A percentile compares a stretch with the other conserved stretches of the same genome.
These are phyloP conservation scores for Drosophila aldrichi DNA, from an alignment of 2,888 invertebrate species.

Conservation along the genomic window DNA sequence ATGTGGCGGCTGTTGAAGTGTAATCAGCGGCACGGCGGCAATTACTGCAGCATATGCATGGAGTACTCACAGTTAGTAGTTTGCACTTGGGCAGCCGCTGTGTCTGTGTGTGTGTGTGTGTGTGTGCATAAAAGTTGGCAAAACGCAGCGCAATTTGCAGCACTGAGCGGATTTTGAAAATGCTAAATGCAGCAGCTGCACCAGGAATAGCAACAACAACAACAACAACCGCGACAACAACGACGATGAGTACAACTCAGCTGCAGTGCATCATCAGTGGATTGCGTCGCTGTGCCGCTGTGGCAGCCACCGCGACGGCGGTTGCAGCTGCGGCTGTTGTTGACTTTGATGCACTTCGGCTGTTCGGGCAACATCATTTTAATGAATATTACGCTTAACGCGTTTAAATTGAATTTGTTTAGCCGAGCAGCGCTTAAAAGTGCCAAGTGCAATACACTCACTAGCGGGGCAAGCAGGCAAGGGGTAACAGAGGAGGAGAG, in stretches of 20 bases:
- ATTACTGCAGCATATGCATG: slow-evolving; percentile 72
- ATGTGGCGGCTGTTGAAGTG: slow-evolving; percentile 74
- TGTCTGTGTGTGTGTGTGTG: slow-evolving; percentile 30
- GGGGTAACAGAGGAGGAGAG: neutral
- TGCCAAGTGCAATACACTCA: no score
- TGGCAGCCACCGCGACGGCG: slow-evolving; percentile 28
- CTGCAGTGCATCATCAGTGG: slow-evolving; percentile 62
- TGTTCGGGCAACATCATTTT: slow-evolving; percentile 60
- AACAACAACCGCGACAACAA: slow-evolving; percentile 10
- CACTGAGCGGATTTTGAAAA: slow-evolving; percentile 73
- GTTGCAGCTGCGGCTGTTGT: slow-evolving; percentile 42
- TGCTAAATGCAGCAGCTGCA: slow-evolving; percentile 50
- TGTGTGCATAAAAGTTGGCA: slow-evolving; percentile 64
- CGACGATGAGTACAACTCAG: slow-evolving; percentile 10
- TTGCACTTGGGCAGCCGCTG: slow-evolving; percentile 44
- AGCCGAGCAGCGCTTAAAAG: slow-evolving; percentile 19
- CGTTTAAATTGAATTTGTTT: slow-evolving; percentile 53
- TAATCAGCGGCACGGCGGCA: slow-evolving; percentile 81
- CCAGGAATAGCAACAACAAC: slow-evolving; percentile 15
- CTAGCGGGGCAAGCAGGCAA: no score
- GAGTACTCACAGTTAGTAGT: slow-evolving; percentile 58
- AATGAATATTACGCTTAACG: slow-evolving; percentile 68
- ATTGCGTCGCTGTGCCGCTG: slow-evolving; percentile 49
- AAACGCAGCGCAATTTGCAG: slow-evolving; percentile 74
- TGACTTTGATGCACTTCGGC: slow-evolving; percentile 51